Evolutionary conservation across 2,888 invertebrate genomes (phyloP).

Genomic region (Nephrocerus scutellatus): DNA sequence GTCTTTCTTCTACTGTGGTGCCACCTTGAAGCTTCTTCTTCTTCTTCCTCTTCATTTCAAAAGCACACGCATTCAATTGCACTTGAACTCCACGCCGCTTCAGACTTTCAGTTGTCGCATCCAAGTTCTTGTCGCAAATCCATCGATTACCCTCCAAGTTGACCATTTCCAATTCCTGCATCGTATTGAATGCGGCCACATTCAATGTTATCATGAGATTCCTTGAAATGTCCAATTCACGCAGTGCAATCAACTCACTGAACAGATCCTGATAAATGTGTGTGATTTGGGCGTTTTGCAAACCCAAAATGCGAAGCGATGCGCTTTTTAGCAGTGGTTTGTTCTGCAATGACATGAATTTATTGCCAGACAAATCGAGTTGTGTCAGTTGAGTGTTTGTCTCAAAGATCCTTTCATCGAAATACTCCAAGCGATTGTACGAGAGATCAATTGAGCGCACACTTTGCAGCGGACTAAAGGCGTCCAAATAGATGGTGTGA

Average conservation of each 20-base stretch:
- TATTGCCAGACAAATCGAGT: conserved; percentile 57
- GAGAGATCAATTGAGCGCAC: conserved; percentile 55
- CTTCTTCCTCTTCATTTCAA: conserved; percentile 17
- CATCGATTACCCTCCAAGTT: conserved; percentile 54
- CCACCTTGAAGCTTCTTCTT: conserved; percentile 3
- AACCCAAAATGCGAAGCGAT: conserved; percentile 52
- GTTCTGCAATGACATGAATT: conserved; percentile 53
- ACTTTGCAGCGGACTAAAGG: conserved; percentile 52
- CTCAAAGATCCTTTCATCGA: conserved; percentile 52
- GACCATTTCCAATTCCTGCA: conserved; percentile 50
- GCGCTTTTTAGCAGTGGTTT: conserved; percentile 54
- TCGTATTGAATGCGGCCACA: conserved; percentile 48
- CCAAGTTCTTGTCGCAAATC: conserved; percentile 50
- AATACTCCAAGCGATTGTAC: conserved; percentile 55
- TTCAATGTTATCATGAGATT: conserved; percentile 55
- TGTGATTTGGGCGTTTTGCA: conserved; percentile 56
- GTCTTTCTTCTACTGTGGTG: background rate
- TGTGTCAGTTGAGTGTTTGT: conserved; percentile 51
- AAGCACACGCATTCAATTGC: conserved; percentile 29
- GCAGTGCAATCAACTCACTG: conserved; percentile 52
- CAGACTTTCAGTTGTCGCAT: conserved; percentile 30
- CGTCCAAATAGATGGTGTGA: conserved; percentile 56
- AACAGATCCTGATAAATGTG: conserved; percentile 52
- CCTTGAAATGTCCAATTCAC: conserved; percentile 54
- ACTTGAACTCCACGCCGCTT: conserved; percentile 29